These are phyloP conservation scores for Pyrgus malvae DNA, from an alignment of 2,888 invertebrate genomes.

Conservation along the genomic window DNA sequence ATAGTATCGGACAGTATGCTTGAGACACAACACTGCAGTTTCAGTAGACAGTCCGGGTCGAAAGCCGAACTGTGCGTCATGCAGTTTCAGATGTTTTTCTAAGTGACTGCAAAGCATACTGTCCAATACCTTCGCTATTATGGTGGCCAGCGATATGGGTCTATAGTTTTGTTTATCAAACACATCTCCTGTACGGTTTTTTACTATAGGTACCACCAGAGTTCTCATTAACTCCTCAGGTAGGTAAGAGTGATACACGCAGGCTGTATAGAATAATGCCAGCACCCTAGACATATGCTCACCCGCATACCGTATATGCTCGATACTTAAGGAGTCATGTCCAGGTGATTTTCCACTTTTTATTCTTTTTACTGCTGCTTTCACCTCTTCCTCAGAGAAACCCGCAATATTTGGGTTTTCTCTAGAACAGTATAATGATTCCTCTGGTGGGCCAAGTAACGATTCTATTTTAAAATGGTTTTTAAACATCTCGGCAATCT, in stretches of 20 bases:
- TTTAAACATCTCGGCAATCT: background rate
- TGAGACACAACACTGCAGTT: background rate
- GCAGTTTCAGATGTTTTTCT: background rate
- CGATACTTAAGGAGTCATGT: background rate
- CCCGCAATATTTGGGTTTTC: too few relatives aligned
- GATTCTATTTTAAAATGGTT: background rate
- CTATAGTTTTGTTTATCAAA: background rate
- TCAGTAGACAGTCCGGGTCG: background rate
- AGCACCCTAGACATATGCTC: background rate
- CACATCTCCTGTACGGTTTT: background rate
- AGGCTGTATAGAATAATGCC: background rate
- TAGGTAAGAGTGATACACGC: background rate
- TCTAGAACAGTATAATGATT: background rate
- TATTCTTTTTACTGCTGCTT: background rate
- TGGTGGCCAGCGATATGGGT: background rate
- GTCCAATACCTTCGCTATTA: background rate
- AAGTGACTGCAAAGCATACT: background rate
- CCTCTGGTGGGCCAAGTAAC: background rate
- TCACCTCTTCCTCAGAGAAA: background rate
- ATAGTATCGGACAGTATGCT: background rate
- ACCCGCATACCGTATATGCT: background rate
- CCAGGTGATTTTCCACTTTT: background rate
- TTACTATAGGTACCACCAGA: background rate
- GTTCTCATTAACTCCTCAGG: background rate
- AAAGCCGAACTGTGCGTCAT: background rate